phyloP scores from a whole-genome alignment of 2,888 invertebrate species.

The Caenorhabditis japonica region DNA sequence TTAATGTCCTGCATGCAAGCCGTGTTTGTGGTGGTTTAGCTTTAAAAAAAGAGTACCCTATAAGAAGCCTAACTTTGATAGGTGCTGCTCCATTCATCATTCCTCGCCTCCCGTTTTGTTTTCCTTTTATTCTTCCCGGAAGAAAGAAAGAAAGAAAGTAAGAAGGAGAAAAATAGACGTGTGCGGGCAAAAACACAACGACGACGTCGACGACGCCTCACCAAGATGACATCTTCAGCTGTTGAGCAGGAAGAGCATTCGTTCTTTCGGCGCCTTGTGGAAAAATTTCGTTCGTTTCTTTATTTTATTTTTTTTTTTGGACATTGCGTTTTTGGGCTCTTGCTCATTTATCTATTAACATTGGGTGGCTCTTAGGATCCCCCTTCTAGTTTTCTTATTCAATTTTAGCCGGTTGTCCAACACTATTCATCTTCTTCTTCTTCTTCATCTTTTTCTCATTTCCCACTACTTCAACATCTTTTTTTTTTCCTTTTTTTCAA shows the following conservation, averaged over 20 bases:
- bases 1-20: too few species aligned
- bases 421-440: constrained; percentile 30
- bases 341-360: background rate
- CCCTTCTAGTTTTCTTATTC: constrained; percentile 44
- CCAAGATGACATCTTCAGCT: constrained; percentile 39
- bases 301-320: background rate
- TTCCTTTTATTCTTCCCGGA: too few species aligned
- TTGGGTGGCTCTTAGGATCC: background rate
- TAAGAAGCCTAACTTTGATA: too few species aligned
- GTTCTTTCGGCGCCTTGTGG: constrained; percentile 28
- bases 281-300: constrained; percentile 49
- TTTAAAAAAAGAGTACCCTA: too few species aligned
- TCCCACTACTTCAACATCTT: background rate
- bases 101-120: too few species aligned
- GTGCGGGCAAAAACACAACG: constrained; percentile 21
- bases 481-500: constrained; percentile 2
- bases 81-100: too few species aligned
- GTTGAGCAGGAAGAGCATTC: constrained; percentile 20
- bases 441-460: constrained; percentile 19
- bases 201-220: constrained; percentile 2
- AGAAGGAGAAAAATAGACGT: background rate
- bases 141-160: background rate
- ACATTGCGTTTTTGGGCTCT: background rate
- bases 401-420: constrained; percentile 41
- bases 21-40: too few species aligned